Percentiles rank a stretch among this genome's conserved stretches.
phyloP scores from a whole-genome alignment of 92 coral and sea anemone genomes.

The Montipora capitata region DNA sequence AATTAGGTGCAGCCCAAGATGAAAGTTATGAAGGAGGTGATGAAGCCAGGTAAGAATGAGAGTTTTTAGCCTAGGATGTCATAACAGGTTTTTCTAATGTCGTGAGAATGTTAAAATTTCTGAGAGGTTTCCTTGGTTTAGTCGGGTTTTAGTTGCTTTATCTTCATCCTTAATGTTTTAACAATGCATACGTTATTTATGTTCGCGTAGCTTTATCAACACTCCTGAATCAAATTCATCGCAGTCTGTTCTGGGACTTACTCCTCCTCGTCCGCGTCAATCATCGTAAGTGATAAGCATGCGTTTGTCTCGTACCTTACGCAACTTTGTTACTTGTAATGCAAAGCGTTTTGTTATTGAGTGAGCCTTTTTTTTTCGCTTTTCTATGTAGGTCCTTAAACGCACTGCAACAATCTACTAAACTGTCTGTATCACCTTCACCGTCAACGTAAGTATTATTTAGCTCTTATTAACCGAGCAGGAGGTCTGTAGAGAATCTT shows the following conservation, averaged over 20 bases:
- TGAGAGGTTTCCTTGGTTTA: too few species aligned
- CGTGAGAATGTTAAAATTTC: too few species aligned
- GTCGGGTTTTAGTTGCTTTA: neutral
- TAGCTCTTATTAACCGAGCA: neutral
- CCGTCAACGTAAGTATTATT: slow-evolving; percentile 38
- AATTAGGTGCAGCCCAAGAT: slow-evolving; percentile 22
- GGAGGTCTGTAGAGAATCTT: too few species aligned
- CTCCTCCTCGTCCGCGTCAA: slow-evolving; percentile 16
- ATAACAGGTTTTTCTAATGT: too few species aligned
- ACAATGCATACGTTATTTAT: slow-evolving; percentile 56
- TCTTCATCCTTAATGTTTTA: neutral
- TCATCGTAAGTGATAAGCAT: slow-evolving; percentile 75
- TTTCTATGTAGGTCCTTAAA: slow-evolving; percentile 6
- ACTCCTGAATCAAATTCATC: slow-evolving; percentile 43
- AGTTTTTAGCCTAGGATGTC: too few species aligned
- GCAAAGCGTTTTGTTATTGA: too few species aligned
- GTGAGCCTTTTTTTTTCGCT: neutral
- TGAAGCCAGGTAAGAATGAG: slow-evolving; percentile 27
- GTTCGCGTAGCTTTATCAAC: slow-evolving; percentile 57
- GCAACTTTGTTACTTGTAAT: neutral
- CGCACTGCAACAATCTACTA: neutral
- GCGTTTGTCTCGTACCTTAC: slow-evolving; percentile 12
- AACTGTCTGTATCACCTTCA: slow-evolving; percentile 28
- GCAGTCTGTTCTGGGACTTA: slow-evolving; percentile 13
- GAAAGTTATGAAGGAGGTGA: slow-evolving; percentile 56